Evolutionary conservation across 2,888 invertebrate genomes (phyloP), one percentile per base, ranked within the genome.

Genomic region (Acanthopleura granulata): DNA sequence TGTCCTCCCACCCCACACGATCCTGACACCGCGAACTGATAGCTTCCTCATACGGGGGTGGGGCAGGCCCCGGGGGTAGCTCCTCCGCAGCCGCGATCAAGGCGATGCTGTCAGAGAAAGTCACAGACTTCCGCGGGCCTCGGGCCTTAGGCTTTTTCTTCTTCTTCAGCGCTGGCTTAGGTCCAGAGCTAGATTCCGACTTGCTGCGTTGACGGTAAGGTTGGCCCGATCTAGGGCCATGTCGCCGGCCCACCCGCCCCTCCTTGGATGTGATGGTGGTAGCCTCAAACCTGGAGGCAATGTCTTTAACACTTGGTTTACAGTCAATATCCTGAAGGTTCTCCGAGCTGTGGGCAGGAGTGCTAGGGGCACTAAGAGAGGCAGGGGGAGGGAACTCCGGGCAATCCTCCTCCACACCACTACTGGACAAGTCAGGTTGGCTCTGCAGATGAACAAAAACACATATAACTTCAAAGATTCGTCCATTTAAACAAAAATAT

Each of bases 51-150:
- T 71, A 71, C 40, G 76, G 71, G 3, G 78, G 72, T 70, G 77
- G 74, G 40, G 75, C 70, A 29, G 80, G 79, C n/a, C 77, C 71
- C n/a, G 81, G 77, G 6, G 81, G 80, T 49, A 66, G 66, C 84
- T 97, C 96, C 85, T 97, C 97, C 0, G 96, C 96, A 0, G 96
- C 96, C 6, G 97, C 96, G 16, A 97, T 97, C 75, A 97, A 91
- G 78, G 96, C 96, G 0, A 97, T 96, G 91, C 97, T 96, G 89
- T 97, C 97, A 87, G 97, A 97, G 91, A 97, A 97, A 0, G 97
- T 97, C 6, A 97, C 97, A 76, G 96, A 96, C 90, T 97, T 97
- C 11, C 84, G 76, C 11, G 84, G 82, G 29, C 81, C 77, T 71
- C 75, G 81, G 61, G 80, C 79, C 62, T 74, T 80, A 14, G 57